These are phyloP conservation scores for Petrocephalus microphthalmus DNA, from an alignment of 2,113 vertebrate species.

Conservation along the genomic window DNA sequence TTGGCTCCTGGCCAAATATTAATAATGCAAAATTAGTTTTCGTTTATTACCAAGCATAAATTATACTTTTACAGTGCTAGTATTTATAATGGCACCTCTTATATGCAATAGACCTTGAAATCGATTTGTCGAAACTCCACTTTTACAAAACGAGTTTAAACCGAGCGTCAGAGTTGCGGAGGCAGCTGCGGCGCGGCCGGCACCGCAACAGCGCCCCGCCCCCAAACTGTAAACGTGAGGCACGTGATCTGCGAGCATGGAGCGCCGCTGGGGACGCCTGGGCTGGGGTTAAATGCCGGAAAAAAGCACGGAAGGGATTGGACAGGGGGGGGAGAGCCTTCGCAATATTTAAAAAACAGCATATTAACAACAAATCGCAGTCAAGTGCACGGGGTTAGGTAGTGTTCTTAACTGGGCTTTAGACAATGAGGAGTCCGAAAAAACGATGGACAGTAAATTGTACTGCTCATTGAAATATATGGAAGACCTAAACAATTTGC, in stretches of 20 bases:
- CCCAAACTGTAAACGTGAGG: neutral
- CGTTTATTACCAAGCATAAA: neutral
- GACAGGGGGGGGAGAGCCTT: neutral
- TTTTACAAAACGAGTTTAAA: neutral
- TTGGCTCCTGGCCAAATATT: neutral
- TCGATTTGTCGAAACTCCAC: neutral
- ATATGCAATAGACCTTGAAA: neutral
- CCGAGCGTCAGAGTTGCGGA: neutral
- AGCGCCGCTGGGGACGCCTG: neutral
- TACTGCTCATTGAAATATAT: conserved; percentile 51
- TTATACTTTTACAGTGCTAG: neutral
- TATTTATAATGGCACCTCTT: neutral
- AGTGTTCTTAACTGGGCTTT: neutral
- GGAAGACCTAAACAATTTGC: conserved; percentile 47
- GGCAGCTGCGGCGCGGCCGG: neutral
- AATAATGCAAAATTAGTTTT: neutral
- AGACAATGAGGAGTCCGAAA: conserved; percentile 54
- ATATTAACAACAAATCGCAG: neutral
- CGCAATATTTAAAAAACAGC: neutral
- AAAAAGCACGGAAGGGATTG: neutral
- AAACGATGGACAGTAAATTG: conserved; percentile 58
- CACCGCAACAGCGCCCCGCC: neutral
- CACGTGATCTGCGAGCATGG: neutral
- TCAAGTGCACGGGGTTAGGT: neutral
- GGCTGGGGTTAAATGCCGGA: neutral